Evolutionary conservation across 2,113 vertebrate genomes (phyloP), one percentile per base, ranked within the genome.

Genomic region (Nerophis ophidion): DNA sequence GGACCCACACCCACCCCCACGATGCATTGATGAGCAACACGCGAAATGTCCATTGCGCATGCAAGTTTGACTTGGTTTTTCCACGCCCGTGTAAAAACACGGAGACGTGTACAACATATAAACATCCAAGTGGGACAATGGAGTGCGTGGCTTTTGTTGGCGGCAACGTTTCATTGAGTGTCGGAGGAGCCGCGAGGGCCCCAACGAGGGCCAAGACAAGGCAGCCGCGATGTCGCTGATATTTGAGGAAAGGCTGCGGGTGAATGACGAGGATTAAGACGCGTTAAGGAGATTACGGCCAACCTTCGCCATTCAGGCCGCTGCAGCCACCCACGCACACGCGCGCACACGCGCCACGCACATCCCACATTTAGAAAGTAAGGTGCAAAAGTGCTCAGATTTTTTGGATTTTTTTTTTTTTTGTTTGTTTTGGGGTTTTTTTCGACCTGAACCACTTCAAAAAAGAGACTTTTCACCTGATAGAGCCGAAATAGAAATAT

Each of bases 241-340:
- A 88, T 91, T 89, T 91, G 90, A 86, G 87, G 88, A 87, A 91
- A 90, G 88, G 88, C 89, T 89, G 89, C 90, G 87, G 83, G 82
- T 91, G 89, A 91, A 90, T 91, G 89, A 91, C 87, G 87, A 82
- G 90, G 90, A 91, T 91, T 91, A 91, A 86, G 83, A 87, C 81
- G 85, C 89, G 90, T 91, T 90, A 90, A 91, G 90, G 81, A 91
- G 90, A 91, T 91, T 91, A 91, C 83, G 87, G 87, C 79, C 82
- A 87, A 88, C 88, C 86, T 84, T 89, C 80, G 80, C 79, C 82
- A 86, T 81, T 88, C 79, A 82, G 79, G 75, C 81, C 10, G 79
- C 74, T 38, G 60, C 76, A 75, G 69, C 75, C 79, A 80, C 79
- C 68, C 80, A 81, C 79, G 44, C 74, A 72, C 79, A 56, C 42